phyloP scores from a whole-genome alignment of 2,888 invertebrate species.

The Oscheius myriophilus region DNA sequence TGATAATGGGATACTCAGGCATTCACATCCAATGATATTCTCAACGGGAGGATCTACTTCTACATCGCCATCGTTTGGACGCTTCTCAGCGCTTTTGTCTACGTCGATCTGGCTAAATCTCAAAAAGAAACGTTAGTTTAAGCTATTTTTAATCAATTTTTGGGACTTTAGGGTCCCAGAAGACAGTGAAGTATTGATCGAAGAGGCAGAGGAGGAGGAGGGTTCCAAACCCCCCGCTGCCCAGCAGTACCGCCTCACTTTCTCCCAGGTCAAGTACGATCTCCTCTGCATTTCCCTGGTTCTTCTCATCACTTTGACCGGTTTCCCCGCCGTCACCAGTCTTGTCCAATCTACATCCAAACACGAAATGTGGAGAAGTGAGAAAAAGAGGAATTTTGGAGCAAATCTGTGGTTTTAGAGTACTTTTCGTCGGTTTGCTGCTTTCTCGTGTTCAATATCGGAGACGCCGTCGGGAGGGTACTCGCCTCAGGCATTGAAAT shows the following conservation, averaged over 20 bases:
- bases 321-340: constrained; percentile 52
- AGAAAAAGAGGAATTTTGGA: background rate
- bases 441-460: constrained; percentile 53
- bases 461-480: constrained; percentile 48
- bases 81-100: constrained; percentile 42
- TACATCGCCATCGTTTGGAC: constrained; percentile 45
- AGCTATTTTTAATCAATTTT: background rate
- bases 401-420: constrained; percentile 21
- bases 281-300: constrained; percentile 28
- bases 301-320: constrained; percentile 45
- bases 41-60: constrained; percentile 54
- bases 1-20: constrained; percentile 44
- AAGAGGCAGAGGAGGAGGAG: background rate
- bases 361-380: constrained; percentile 51
- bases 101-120: constrained; percentile 32
- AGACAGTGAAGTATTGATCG: background rate
- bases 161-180: background rate
- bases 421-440: constrained; percentile 55
- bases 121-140: too few relatives aligned
- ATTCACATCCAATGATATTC: constrained; percentile 42
- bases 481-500: constrained; percentile 37
- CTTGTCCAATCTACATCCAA: constrained; percentile 43
- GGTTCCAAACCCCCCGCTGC: background rate
- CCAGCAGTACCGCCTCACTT: background rate
- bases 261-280: constrained; percentile 16